Evolutionary conservation across 92 coral and sea anemone genomes (phyloP), one percentile per base, ranked within the genome.

Genomic region (Micromussa lordhowensis): DNA sequence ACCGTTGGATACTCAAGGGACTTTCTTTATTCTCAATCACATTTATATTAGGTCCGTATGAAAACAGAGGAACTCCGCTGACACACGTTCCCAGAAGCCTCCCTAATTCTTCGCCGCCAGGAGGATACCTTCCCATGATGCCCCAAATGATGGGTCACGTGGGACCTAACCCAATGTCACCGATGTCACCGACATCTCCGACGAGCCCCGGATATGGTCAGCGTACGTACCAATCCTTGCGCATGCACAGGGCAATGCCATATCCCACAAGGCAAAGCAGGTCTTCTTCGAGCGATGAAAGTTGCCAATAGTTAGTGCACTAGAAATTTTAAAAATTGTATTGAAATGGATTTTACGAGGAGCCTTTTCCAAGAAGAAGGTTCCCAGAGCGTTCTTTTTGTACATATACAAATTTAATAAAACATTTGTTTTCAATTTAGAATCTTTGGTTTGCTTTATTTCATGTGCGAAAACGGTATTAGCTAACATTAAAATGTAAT

Each of bases 131-230:
- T 26, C 96, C 94, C 34, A 95, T 95, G 98, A 94, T 95, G 89
- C 93, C 92, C n/a, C 96, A 91, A 75, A 88, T 92, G 91, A 90
- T 93, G 59, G 82, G 88, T 55, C 96, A 93, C 36, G 88, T 93
- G 78, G 98, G 93, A 16, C 88, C 94, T 40, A 88, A 66, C 53
- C 94, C 93, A 53, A 79, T 93, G 87, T 97, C 99, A 32, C 98
- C 99, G 59, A 79, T 93, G 87, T 97, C 99, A 32, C 98, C 99
- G 13, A 94, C 87, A 80, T 98, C 98, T 24, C 98, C 99, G 35
- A 93, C 98, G 85, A 96, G 98, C 90, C 99, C 97, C 76, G 94
- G 98, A 21, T 96, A 96, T 77, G 95, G 98, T 51, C 99, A 94
- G 98, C 98, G 99, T 79, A 93, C 96, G 18, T 98, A 95, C 93